phyloP scores from a whole-genome alignment of 2,888 invertebrate genomes.

The Aspidiotus rigidus region DNA sequence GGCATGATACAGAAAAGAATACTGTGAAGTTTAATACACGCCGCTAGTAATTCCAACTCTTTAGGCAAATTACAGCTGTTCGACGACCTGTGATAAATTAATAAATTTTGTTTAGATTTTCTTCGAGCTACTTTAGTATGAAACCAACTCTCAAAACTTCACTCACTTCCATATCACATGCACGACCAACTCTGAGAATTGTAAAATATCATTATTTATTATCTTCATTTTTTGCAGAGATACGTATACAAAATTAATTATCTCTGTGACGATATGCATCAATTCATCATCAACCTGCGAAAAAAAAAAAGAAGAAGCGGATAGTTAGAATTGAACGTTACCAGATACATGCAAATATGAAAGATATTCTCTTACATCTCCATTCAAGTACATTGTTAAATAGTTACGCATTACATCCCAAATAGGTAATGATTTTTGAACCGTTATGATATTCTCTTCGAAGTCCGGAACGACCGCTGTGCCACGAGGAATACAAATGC shows the following conservation, averaged over 20 bases:
- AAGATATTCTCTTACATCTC: constrained; percentile 15
- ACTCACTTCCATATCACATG: constrained; percentile 28
- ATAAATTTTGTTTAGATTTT: neutral
- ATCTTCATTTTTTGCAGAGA: constrained; percentile 22
- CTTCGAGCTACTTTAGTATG: too few relatives aligned
- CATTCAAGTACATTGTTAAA: constrained; percentile 26
- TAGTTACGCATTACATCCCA: constrained; percentile 28
- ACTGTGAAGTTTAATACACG: constrained; percentile 25
- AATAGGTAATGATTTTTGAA: constrained; percentile 24
- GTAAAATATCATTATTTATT: constrained; percentile 21
- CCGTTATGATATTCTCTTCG: constrained; percentile 19
- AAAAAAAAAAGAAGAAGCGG: neutral
- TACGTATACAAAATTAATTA: constrained; percentile 24
- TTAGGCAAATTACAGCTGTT: constrained; percentile 14
- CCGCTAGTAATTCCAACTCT: constrained; percentile 22
- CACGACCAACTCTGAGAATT: constrained; percentile 27
- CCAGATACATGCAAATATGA: neutral
- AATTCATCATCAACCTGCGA: constrained; percentile 17
- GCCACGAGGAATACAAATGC: constrained; percentile 16
- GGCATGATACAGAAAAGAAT: constrained; percentile 28
- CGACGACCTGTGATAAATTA: constrained; percentile 1
- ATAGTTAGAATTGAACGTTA: neutral
- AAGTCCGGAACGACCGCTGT: constrained; percentile 19
- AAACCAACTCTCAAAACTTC: too few relatives aligned
- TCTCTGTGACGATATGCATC: constrained; percentile 15